phyloP scores from a whole-genome alignment of 2,888 invertebrate genomes.

The Zootermopsis nevadensis region DNA sequence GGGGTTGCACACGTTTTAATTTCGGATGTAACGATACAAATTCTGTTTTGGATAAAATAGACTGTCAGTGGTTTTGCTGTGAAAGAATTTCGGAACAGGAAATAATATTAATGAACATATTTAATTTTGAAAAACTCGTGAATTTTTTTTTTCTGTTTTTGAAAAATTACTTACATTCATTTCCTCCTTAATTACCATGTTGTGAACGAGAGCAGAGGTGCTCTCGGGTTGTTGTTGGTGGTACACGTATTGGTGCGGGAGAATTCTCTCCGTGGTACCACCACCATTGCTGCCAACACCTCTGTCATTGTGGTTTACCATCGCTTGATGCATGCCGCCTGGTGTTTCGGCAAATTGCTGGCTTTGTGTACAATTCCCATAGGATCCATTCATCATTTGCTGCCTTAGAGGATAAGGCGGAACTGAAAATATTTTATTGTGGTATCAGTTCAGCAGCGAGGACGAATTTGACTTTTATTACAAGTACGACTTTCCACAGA shows the following conservation, averaged over 20 bases:
- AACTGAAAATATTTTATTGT: too few species aligned
- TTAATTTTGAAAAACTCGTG: too few species aligned
- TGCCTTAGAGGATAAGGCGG: conserved; percentile 16
- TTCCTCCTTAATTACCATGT: neutral
- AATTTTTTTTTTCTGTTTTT: too few species aligned
- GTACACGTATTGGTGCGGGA: neutral
- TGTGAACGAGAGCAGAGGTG: neutral
- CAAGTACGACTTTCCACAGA: too few species aligned
- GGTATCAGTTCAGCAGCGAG: too few species aligned
- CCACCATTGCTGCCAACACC: neutral
- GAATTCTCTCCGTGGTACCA: neutral
- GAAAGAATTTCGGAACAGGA: too few species aligned
- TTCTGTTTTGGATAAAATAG: too few species aligned
- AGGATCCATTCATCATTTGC: conserved; percentile 36
- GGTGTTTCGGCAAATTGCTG: neutral
- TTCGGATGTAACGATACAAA: too few species aligned
- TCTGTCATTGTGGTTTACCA: neutral
- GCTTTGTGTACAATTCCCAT: conserved; percentile 1
- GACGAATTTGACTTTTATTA: too few species aligned
- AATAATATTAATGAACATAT: too few species aligned
- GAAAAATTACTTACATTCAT: conserved; percentile 21
- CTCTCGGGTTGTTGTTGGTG: neutral
- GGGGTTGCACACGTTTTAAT: too few species aligned
- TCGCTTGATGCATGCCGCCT: neutral
- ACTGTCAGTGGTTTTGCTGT: too few species aligned